Evolutionary conservation across 2,888 invertebrate species (phyloP), one percentile per base, ranked within the genome.

Genomic region (Oegoconia quadripuncta): DNA sequence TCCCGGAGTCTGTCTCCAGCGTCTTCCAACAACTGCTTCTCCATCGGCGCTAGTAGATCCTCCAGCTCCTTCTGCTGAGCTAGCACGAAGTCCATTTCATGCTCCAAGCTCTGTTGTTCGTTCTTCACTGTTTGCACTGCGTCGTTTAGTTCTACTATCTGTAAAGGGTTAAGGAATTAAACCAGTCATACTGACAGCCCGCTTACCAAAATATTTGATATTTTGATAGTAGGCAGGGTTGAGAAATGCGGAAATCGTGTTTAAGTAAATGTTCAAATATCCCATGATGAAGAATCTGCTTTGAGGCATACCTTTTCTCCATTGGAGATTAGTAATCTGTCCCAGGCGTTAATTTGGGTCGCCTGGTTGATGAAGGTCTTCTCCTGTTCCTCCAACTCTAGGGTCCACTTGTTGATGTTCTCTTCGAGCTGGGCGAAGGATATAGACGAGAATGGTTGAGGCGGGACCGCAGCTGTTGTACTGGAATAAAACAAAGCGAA

Each of bases 281-380:
- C n/a, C n/a, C n/a, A n/a, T n/a, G n/a, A n/a, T n/a, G n/a, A n/a
- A n/a, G n/a, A n/a, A n/a, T n/a, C n/a, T n/a, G n/a, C 20, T 20
- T 20, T 6, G 5, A 4, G 20, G 6, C 15, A 39, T 64, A 93
- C 93, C 89, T 97, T 97, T 50, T 97, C 97, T 13, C 97, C 97
- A 71, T 98, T 98, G 15, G 92, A 91, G 39, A 97, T 95, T 1
- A 98, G 89, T 26, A 97, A 86, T 48, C 94, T 90, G 69, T 99
- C 98, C 98, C 98, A 98, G 0, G 96, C 95, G 76, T 98, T 98
- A 39, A 98, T 92, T 78, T 97, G 96, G 3, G 96, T 95, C 0
- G 98, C 98, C 74, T 98, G 98, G 72, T 96, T 95, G 42, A 96
- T 92, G 68, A 98, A 98, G 0, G 93, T 91, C 68, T 94, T 95